Evolutionary conservation across 2,113 vertebrate species (phyloP).

Genomic region (Elgaria multicarinata): DNA sequence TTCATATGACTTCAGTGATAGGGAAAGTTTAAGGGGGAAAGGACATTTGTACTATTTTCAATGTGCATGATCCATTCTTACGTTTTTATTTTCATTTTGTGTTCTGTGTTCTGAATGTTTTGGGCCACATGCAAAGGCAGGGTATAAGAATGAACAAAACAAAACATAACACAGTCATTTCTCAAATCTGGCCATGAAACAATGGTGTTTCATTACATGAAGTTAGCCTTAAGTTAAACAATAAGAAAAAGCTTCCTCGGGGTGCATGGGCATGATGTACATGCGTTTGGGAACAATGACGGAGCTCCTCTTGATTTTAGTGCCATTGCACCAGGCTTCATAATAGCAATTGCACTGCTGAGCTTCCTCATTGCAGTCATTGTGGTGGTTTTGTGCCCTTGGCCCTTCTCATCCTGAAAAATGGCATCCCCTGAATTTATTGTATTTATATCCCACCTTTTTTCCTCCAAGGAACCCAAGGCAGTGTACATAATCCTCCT

Average conservation of each 20-base stretch:
- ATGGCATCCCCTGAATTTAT: slow-evolving; percentile 10
- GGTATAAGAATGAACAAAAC: background rate
- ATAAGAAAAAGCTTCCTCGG: background rate
- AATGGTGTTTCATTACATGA: background rate
- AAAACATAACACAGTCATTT: background rate
- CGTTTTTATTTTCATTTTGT: background rate
- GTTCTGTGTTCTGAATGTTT: background rate
- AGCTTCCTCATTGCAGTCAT: background rate
- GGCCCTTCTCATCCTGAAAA: slow-evolving; percentile 6
- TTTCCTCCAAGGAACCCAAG: too few relatives aligned
- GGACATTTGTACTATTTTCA: background rate
- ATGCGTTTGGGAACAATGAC: background rate
- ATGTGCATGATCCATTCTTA: background rate
- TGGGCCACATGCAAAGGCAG: background rate
- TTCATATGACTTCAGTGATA: background rate
- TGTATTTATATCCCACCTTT: too few relatives aligned
- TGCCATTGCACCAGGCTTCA: background rate
- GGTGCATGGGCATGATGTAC: background rate
- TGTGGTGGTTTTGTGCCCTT: background rate
- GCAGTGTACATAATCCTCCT: too few relatives aligned
- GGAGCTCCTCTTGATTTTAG: background rate
- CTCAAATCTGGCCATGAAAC: background rate
- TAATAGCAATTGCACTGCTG: background rate
- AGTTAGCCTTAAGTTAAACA: background rate
- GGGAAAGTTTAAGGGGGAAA: background rate